Percentiles rank a stretch among this genome's conserved stretches.
Evolutionary conservation across 1,140 invertebrate species (phyloP).

Genomic region (Andrena cerasifolii): DNA sequence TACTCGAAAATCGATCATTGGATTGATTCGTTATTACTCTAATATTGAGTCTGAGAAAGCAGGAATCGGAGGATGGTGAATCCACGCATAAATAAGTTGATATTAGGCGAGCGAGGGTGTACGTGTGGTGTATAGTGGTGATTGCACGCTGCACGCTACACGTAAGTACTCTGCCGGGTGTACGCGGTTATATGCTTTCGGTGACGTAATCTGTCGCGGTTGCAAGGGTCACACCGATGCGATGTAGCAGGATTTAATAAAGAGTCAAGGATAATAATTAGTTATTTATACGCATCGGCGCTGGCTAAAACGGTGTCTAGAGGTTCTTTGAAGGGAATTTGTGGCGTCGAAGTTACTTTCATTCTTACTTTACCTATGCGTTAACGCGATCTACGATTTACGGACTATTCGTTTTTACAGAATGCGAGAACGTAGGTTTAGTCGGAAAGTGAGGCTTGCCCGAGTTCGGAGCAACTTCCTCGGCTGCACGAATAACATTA

Average conservation of each 20-base stretch:
- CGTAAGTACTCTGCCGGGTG: no score
- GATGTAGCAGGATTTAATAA: constrained; percentile 66
- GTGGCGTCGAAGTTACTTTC: background rate
- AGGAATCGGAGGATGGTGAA: no score
- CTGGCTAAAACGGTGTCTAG: background rate
- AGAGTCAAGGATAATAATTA: constrained; percentile 64
- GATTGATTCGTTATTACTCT: no score
- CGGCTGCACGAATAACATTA: no score
- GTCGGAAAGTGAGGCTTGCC: no score
- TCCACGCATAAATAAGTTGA: background rate
- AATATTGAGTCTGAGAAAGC: no score
- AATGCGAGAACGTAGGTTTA: no score
- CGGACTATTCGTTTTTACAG: background rate
- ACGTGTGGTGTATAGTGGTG: no score
- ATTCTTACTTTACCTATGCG: background rate
- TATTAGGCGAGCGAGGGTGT: background rate
- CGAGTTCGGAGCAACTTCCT: no score
- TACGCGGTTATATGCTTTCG: constrained; percentile 43
- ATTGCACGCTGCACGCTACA: background rate
- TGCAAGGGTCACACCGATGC: constrained; percentile 55
- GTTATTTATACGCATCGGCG: constrained; percentile 47
- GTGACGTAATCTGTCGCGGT: constrained; percentile 60
- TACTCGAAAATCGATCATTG: no score
- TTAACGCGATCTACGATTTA: background rate
- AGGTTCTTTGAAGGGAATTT: background rate